Conservation (phyloP, 2,113 vertebrate genomes). For the Cyprinodon variegatus region DNA sequence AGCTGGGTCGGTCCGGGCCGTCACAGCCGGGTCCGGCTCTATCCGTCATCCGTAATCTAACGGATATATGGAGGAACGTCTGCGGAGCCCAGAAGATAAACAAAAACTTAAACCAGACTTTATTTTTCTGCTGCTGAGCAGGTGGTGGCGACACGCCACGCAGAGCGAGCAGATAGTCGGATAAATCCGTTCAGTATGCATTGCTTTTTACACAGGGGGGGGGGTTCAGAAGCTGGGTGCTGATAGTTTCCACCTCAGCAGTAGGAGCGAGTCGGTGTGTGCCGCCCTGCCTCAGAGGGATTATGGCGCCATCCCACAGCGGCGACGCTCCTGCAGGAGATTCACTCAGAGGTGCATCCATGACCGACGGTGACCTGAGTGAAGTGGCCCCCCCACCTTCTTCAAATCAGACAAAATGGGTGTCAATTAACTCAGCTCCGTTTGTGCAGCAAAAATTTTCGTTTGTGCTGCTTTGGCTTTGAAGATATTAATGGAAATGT, state of each 20-base stretch:
- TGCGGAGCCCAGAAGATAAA: conserved; percentile 15
- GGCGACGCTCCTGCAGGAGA: too few species aligned
- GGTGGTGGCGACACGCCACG: conserved; percentile 2
- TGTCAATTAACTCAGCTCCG: too few species aligned
- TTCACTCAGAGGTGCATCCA: too few species aligned
- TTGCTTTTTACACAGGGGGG: conserved; percentile 66
- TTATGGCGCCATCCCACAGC: too few species aligned
- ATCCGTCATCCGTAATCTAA: conserved; percentile 62
- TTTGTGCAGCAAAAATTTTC: too few species aligned
- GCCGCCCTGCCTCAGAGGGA: too few species aligned
- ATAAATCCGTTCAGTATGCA: conserved; percentile 65
- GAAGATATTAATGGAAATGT: too few species aligned
- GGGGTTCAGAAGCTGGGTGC: conserved; percentile 56
- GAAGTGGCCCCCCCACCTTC: too few species aligned
- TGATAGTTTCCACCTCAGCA: too few species aligned
- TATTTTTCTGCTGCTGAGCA: conserved; percentile 23
- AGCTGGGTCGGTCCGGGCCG: not conserved
- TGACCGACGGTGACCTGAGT: too few species aligned
- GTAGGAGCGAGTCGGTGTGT: not conserved
- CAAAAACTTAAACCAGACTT: conserved; percentile 7
- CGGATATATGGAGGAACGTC: conserved; percentile 34
- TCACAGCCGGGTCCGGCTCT: conserved; percentile 36
- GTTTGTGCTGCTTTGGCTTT: too few species aligned
- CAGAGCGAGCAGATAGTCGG: not conserved
- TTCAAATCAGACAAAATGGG: too few species aligned